Base-by-base conservation (phyloP, 2,113 vertebrate genomes). In the Phaethornis superciliosus region DNA sequence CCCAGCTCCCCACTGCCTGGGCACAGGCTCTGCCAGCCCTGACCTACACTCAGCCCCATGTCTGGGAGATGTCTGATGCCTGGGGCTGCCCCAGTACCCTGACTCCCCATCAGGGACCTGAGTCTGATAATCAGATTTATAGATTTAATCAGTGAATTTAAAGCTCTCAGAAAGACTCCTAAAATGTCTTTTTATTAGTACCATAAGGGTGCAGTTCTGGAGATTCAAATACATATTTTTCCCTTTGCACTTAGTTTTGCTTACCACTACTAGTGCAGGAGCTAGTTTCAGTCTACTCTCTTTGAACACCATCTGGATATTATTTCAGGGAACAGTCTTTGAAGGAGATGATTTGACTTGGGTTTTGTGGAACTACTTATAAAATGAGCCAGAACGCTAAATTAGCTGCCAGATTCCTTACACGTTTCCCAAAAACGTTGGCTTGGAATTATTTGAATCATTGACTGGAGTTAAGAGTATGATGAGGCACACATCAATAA, bases 401-500 rank as follows among this genome's bases (percentile, higher is more conserved):
- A 51, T 40, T 59, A 85, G 90, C 90, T 96, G 93, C 51, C 46
- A 87, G 81, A 86, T 51, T 23, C 44, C 35, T 89, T 56, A 24
- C 6, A 15, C 10, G 15, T 90, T 92, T 94, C 67, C 68, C 71
- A 72, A 92, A 92, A 94, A 82, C 72, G 40, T 85, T 96, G 88
- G 18, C 67, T 90, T 93, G 89, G 79, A 71, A 40, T 93, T 86
- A 35, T 93, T 92, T 84, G 76, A 93, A 70, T 94, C 72, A 71
- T 93, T 90, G 85, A 55, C 71, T 56, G 35, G 59, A 93, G 64
- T 81, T 85, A 75, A 81, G 49, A 76, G 37, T 81, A 77, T 72
- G 77, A 92, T 75, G 80, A 95, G 88, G 80, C 87, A 93, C 40
- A 13, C 54, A 59, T 97, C 95, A 94, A 60, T 97, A 93, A 94